A percentile compares a stretch with the other conserved stretches of the same genome.
phyloP scores from a whole-genome alignment of 2,888 invertebrate species.

The Acrobasis consociella region DNA sequence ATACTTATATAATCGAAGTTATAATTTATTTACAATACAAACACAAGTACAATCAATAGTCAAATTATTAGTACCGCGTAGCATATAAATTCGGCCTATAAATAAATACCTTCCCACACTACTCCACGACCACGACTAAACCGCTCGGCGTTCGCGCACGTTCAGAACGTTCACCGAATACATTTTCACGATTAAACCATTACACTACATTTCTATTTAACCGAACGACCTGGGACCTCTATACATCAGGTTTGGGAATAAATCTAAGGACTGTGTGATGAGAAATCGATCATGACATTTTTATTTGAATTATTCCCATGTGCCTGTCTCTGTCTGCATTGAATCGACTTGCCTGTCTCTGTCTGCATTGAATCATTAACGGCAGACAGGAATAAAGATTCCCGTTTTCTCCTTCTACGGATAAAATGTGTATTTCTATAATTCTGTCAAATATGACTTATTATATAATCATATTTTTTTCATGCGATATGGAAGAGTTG shows the following conservation, averaged over 20 bases:
- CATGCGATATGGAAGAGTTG: too few species aligned
- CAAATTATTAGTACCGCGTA: too few species aligned
- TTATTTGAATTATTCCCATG: neutral
- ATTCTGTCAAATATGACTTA: too few species aligned
- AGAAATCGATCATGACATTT: constrained; percentile 11
- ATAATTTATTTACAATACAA: too few species aligned
- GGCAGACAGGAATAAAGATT: too few species aligned
- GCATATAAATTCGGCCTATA: neutral
- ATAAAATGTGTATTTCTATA: too few species aligned
- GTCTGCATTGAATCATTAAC: too few species aligned
- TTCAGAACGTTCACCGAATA: constrained; percentile 6
- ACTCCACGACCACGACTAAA: constrained; percentile 2
- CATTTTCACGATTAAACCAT: constrained; percentile 23
- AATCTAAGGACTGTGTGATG: constrained; percentile 12
- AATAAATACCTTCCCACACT: constrained; percentile 17
- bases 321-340: neutral
- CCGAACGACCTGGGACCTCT: constrained; percentile 8
- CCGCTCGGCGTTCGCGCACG: constrained; percentile 2
- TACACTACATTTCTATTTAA: constrained; percentile 24
- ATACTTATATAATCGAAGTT: too few species aligned
- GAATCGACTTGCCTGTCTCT: too few species aligned
- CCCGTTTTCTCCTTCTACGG: too few species aligned
- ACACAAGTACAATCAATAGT: too few species aligned
- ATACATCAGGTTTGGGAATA: constrained; percentile 7
- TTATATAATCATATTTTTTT: too few species aligned